Base-by-base conservation (phyloP, 2,113 vertebrate genomes). In the Tonatia bakeri region DNA sequence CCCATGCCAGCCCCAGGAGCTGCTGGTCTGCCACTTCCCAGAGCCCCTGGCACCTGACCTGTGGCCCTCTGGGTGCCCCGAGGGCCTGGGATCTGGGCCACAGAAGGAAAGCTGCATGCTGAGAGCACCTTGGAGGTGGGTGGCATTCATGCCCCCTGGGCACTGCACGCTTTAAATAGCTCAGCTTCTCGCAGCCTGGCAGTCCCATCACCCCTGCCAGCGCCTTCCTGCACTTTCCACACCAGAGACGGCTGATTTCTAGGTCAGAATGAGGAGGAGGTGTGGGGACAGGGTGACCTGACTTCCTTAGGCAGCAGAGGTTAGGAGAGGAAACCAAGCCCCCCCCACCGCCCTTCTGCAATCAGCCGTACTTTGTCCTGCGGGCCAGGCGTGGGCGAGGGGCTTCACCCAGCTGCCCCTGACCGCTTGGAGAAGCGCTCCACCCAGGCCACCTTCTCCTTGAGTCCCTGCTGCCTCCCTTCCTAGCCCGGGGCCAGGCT, bases 221-320 rank as follows among this genome's bases (percentile, higher is more conserved):
- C 76, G 84, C 91, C 89, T 73, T 92, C 92, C 97, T 65, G 65
- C 54, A 93, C 70, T 94, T 96, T 90, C 94, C 92, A 90, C 80
- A 90, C 92, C 87, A 80, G 75, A 64, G 10, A 64, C 1, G 64
- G 83, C 87, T 45, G 76, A 67, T 88, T 81, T 95, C 96, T 91
- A 97, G 94, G 93, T 91, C 87, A 75, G 79, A 45, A 33, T 69
- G 56, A 75, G 89, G 36, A 61, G 59, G 33, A 33, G 82, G 15
- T 5, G 17, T 24, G 67, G 38, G n/a, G 8, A 40, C 50, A 84
- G 85, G 54, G 84, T 50, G 75, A 84, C 87, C 90, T 73, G 40
- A 52, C 84, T 92, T 82, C 72, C 85, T 75, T 1, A 28, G 94
- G 70, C 36, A 38, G 16, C 1, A n/a, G 59, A 65, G 69, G 69